Base-by-base conservation (phyloP, 2,113 vertebrate genomes). In the Xiphorhynchus elegans region DNA sequence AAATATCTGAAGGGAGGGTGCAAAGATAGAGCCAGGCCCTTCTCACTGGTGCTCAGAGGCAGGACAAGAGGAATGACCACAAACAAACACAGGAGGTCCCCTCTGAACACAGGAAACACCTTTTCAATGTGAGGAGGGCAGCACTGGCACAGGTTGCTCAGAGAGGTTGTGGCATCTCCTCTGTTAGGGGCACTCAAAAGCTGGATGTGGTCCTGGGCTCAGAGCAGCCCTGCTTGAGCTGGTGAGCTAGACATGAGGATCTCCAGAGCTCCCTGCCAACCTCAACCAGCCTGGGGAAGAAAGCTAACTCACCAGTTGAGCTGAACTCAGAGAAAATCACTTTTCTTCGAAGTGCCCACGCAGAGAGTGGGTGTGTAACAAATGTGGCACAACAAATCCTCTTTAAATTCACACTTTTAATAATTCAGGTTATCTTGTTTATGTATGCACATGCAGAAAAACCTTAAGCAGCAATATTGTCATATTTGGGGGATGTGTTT, bases 331-430 rank as follows among this genome's bases (percentile, higher is more conserved):
- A 80, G 46, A 66, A 92, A 72, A 89, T 63, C 58, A 91, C 62
- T 80, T 91, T 25, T 79, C 68, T 92, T 93, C 50, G 35, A 66
- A 73, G 25, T 35, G 35, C 89, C 83, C 72, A 88, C 94, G 70
- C 50, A 86, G 74, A 62, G 64, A 66, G 83, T 77, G 79, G 56
- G 79, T 33, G 60, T 74, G 46, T 47, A 80, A 96, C 47, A 90
- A 87, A 58, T 83, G 84, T 87, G 77, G 73, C 59, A 82, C 53
- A 96, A 95, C 87, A 94, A 97, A 96, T 39, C 56, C 77, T 89
- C 35, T 50, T 79, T 46, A 74, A 89, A 89, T 94, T 91, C 94
- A 91, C 81, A 76, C 83, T 82, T 91, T 40, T 26, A 93, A 73
- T 87, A 73, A 87, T 35, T 68, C 67, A 58, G 59, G 62, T 62